Evolutionary conservation across 2,113 vertebrate genomes (phyloP), one percentile per base, ranked within the genome.

Genomic region (Fregetta grallaria): DNA sequence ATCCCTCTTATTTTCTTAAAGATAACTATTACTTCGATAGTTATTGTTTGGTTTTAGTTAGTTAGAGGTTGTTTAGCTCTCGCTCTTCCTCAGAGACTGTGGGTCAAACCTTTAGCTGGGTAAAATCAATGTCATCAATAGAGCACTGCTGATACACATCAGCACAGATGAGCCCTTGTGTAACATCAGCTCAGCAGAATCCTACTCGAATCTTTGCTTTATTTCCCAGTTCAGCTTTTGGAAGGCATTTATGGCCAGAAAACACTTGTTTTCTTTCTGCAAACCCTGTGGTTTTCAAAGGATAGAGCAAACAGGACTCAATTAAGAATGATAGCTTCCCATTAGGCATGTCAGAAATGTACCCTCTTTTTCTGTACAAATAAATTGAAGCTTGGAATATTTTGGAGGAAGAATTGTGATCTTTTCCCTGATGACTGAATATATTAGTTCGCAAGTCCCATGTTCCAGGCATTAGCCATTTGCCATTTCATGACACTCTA

Each of bases 101-200:
- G 82, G 96, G 95, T 95, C 95, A 95, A 85, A 92, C 85, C 92
- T 92, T 91, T 90, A 95, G 94, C 80, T 85, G 91, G 50, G 74
- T 95, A 85, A 93, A 97, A 96, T 94, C 96, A 82, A 82, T 95
- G 84, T 91, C 66, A 95, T 97, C 95, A 79, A 91, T 96, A 95
- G 84, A 88, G 91, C 84, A 86, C 95, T 95, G 94, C 95, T 96
- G 94, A 92, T 97, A 80, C 82, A 92, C 86, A 97, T 95, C 95
- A 95, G 83, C 7, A 3, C 59, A 91, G 94, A 95, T 91, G 92
- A 95, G 76, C 86, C 94, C 84, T 89, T 82, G 86, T 96, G 92
- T 94, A 94, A 85, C 86, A 94, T 95, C 84, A 94, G 77, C 92
- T 94, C 94, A 86, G 86, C 84, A 97, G 86, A 97, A 95, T 85